Evolutionary conservation across 1,140 invertebrate genomes (phyloP).

Genomic region (Idris sp.): DNA sequence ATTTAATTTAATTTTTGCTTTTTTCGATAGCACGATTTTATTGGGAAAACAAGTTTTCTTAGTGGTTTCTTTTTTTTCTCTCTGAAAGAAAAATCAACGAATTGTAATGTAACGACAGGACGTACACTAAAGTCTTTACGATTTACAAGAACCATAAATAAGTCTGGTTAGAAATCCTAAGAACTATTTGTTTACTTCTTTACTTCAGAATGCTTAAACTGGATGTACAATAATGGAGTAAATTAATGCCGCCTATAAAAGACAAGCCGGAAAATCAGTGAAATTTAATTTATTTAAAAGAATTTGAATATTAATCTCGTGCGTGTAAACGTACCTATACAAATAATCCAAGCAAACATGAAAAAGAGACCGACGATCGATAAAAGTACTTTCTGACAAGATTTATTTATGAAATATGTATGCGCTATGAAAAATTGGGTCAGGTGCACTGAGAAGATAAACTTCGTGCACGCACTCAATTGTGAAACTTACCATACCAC

Average conservation of each 20-base stretch:
- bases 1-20: too few relatives aligned
- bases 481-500: slow-evolving; percentile 37
- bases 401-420: slow-evolving; percentile 22
- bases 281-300: slow-evolving; percentile 63
- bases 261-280: slow-evolving; percentile 65
- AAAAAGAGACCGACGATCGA: slow-evolving; percentile 11
- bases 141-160: slow-evolving; percentile 53
- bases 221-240: slow-evolving; percentile 55
- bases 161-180: slow-evolving; percentile 58
- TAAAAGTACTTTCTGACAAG: slow-evolving; percentile 25
- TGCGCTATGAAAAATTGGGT: slow-evolving; percentile 54
- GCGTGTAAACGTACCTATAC: neutral
- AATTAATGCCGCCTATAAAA: slow-evolving; percentile 54
- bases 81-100: slow-evolving; percentile 38
- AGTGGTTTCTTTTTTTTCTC: slow-evolving; percentile 1
- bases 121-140: slow-evolving; percentile 49
- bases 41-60: too few relatives aligned
- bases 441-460: slow-evolving; percentile 46
- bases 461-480: slow-evolving; percentile 43
- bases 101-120: slow-evolving; percentile 32
- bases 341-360: neutral
- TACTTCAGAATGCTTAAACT: slow-evolving; percentile 37
- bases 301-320: slow-evolving; percentile 30
- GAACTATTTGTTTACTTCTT: slow-evolving; percentile 48
- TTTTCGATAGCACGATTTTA: too few relatives aligned